These are phyloP conservation scores for Dusona sp. DNA, from an alignment of 2,888 invertebrate species.

Conservation along the genomic window DNA sequence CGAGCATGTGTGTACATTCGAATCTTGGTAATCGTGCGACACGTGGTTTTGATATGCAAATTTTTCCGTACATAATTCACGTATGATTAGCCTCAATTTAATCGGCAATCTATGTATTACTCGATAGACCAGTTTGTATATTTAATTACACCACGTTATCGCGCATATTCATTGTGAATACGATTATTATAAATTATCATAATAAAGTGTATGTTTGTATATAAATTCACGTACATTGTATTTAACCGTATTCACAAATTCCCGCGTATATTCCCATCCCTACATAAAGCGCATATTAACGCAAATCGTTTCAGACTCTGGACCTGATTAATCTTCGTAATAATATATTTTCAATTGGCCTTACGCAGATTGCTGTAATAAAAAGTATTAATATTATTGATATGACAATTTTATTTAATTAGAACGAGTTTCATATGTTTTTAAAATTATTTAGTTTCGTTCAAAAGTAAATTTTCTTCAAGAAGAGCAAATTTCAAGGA, in stretches of 20 bases:
- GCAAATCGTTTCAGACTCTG: neutral
- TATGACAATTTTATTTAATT: neutral
- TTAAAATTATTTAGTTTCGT: neutral
- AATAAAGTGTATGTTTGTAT: constrained; percentile 82
- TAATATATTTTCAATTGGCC: neutral
- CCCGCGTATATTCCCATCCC: constrained; percentile 1
- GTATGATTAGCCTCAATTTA: constrained; percentile 76
- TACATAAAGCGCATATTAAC: constrained; percentile 18
- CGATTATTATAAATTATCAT: constrained; percentile 79
- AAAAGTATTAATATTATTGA: neutral
- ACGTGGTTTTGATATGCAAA: constrained; percentile 69
- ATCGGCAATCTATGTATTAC: constrained; percentile 73
- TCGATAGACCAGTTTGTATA: constrained; percentile 80
- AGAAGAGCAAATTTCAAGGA: neutral
- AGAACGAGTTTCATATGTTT: neutral
- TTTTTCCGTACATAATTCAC: constrained; percentile 70
- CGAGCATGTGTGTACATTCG: constrained; percentile 30
- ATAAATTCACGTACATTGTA: constrained; percentile 65
- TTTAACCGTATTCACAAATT: constrained; percentile 27
- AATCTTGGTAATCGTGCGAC: constrained; percentile 32
- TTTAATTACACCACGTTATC: constrained; percentile 78
- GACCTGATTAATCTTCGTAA: neutral
- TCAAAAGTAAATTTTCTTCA: neutral
- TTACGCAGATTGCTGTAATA: neutral
- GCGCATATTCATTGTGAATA: constrained; percentile 80